Percentiles rank a stretch among this genome's conserved stretches.
These are phyloP conservation scores for Ctenicera cuprea DNA, from an alignment of 2,888 invertebrate species.

Conservation along the genomic window DNA sequence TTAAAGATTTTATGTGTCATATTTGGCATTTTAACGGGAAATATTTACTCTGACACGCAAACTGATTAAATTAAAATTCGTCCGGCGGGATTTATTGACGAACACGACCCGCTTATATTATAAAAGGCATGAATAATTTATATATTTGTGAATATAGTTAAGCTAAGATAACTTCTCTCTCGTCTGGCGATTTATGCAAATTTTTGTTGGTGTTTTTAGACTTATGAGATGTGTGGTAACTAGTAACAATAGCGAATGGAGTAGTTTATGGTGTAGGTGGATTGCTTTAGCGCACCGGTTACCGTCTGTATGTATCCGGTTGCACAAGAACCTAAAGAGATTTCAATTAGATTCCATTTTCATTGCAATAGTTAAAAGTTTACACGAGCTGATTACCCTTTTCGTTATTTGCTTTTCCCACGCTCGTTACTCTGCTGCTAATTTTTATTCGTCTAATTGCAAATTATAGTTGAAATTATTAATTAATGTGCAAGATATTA, in stretches of 20 bases:
- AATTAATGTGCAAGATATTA: too few relatives aligned
- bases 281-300: constrained; percentile 43
- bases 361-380: neutral
- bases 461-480: too few relatives aligned
- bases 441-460: too few relatives aligned
- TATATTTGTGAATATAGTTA: neutral
- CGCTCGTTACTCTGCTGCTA: neutral
- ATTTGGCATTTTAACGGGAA: constrained; percentile 3
- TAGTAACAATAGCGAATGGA: constrained; percentile 35
- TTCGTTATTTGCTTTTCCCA: constrained; percentile 14
- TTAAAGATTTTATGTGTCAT: neutral
- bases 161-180: neutral
- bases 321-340: constrained; percentile 37
- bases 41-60: constrained; percentile 7
- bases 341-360: constrained; percentile 33
- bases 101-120: neutral
- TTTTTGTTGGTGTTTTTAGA: constrained; percentile 20
- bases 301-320: constrained; percentile 43
- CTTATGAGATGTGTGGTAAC: constrained; percentile 39
- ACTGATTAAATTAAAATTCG: constrained; percentile 1
- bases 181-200: constrained; percentile 32
- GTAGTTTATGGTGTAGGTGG: constrained; percentile 45
- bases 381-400: constrained; percentile 20
- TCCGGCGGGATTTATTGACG: neutral
- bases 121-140: constrained; percentile 7